These are phyloP conservation scores for Coelopa frigida DNA, from an alignment of 1,140 invertebrate genomes.

Conservation along the genomic window DNA sequence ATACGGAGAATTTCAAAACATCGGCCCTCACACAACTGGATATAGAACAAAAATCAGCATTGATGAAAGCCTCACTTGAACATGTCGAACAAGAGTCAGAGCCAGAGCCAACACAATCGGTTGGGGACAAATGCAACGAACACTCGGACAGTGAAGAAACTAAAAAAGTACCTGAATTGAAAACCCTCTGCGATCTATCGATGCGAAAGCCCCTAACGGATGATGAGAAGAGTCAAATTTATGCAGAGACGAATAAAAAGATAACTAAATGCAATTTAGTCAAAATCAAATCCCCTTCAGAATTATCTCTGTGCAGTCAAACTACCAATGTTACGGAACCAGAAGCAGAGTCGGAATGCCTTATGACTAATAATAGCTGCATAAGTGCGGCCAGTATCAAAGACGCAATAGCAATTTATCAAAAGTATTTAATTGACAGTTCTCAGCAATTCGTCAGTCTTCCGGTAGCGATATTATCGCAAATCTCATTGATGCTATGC, in stretches of 20 bases:
- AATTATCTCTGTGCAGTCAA: conserved; percentile 15
- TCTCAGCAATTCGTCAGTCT: conserved; percentile 42
- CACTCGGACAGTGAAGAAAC: conserved; percentile 17
- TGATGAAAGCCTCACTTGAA: not conserved
- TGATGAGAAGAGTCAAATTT: conserved; percentile 42
- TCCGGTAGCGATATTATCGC: conserved; percentile 41
- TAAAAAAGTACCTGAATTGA: conserved; percentile 37
- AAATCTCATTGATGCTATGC: conserved; percentile 45
- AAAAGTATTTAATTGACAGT: conserved; percentile 49
- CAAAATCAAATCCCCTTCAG: conserved; percentile 16
- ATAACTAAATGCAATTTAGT: conserved; percentile 10
- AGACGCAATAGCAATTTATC: conserved; percentile 50
- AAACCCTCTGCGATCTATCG: conserved; percentile 37
- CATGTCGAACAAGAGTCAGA: not conserved
- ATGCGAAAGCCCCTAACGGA: conserved; percentile 42
- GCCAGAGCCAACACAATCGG: too few species aligned
- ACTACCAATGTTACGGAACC: not conserved
- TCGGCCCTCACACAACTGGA: conserved; percentile 22
- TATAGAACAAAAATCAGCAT: conserved; percentile 4
- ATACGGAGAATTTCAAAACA: conserved; percentile 58
- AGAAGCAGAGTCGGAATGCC: not conserved
- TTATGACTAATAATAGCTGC: too few species aligned
- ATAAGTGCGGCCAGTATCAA: conserved; percentile 40
- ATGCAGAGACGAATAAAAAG: conserved; percentile 40
- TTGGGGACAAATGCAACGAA: conserved; percentile 7